phyloP scores from a whole-genome alignment of 2,797 vertebrate species.

The Xyrichtys novacula region DNA sequence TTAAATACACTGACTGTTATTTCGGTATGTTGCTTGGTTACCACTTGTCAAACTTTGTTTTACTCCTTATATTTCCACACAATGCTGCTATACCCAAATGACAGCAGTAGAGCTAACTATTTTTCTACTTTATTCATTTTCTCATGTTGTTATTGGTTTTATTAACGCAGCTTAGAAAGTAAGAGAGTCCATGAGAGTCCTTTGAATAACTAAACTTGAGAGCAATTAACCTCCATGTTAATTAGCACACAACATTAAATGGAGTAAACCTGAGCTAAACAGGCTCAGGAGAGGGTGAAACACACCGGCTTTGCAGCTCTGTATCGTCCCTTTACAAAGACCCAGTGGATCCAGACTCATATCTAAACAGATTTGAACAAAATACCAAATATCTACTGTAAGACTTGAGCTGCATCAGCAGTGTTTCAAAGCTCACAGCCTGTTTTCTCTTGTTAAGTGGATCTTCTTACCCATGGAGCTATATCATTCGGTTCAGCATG shows the following conservation, averaged over 20 bases:
- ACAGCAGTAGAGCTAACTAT: conserved; percentile 3
- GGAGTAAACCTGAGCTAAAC: conserved; percentile 30
- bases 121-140: conserved; percentile 6
- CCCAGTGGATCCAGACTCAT: no score
- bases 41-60: no score
- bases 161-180: conserved; percentile 26
- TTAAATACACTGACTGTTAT: no score
- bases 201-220: conserved; percentile 29
- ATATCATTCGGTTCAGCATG: neutral
- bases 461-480: neutral
- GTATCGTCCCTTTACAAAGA: no score
- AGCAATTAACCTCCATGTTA: conserved; percentile 63
- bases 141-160: conserved; percentile 14
- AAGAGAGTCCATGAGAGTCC: conserved; percentile 22
- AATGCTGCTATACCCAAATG: conserved; percentile 14
- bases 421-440: neutral
- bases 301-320: neutral
- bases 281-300: conserved; percentile 23
- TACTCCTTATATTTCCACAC: conserved; percentile 3
- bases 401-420: neutral
- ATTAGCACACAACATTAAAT: conserved; percentile 50
- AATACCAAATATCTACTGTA: neutral
- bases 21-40: no score
- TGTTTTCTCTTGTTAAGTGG: neutral
- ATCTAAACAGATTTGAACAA: conserved; percentile 20